Evolutionary conservation across 1,140 invertebrate species (phyloP).

Genomic region (Temnothorax curvispinosus): DNA sequence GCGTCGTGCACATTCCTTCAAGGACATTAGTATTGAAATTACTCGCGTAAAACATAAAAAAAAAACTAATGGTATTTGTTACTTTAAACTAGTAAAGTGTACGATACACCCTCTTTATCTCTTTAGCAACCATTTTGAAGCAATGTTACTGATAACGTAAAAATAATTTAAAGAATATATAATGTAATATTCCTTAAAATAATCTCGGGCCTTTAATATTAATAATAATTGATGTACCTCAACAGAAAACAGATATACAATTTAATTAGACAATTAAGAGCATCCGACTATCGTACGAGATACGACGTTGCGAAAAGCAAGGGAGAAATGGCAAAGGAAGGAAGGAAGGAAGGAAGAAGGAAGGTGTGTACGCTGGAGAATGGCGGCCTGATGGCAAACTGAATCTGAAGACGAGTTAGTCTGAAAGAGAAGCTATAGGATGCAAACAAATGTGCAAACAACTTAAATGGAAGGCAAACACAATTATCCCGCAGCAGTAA

Average conservation of each 20-base stretch:
- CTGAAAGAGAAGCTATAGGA: slow-evolving; percentile 53
- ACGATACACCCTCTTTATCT: not conserved
- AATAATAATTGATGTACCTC: not conserved
- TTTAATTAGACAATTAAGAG: slow-evolving; percentile 50
- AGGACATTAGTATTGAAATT: slow-evolving; percentile 29
- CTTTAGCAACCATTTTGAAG: not conserved
- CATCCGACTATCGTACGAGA: not conserved
- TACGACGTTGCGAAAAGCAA: not conserved
- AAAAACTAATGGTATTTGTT: not conserved
- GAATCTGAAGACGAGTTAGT: slow-evolving; percentile 61
- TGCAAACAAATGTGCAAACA: slow-evolving; percentile 81
- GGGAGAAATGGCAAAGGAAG: not conserved
- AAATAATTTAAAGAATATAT: not conserved
- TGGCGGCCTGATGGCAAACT: slow-evolving; percentile 51
- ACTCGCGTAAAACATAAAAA: not conserved
- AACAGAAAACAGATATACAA: not conserved
- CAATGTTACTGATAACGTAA: not conserved
- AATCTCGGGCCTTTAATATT: not conserved
- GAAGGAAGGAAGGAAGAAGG: not conserved
- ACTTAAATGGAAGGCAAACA: slow-evolving; percentile 83
- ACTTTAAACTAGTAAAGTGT: not conserved
- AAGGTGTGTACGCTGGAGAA: slow-evolving; percentile 22
- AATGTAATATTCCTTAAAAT: slow-evolving; percentile 10
- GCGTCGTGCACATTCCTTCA: slow-evolving; percentile 8
- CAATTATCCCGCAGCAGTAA: slow-evolving; percentile 77